Evolutionary conservation across 2,888 invertebrate genomes (phyloP).

Genomic region (Protodeltote pygarga): DNA sequence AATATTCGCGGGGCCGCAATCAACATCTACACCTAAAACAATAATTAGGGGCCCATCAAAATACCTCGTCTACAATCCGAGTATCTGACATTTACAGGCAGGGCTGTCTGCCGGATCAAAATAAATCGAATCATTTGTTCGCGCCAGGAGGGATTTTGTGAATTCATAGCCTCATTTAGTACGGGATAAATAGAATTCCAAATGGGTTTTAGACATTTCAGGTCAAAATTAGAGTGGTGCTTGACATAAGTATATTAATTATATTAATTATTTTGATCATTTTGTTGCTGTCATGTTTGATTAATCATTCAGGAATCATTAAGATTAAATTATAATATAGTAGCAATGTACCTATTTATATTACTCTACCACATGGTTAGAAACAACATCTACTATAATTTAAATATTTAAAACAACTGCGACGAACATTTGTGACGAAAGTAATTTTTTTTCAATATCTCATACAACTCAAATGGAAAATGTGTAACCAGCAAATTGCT

Average conservation of each 20-base stretch:
- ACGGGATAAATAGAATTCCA: constrained; percentile 19
- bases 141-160: constrained; percentile 29
- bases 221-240: constrained; percentile 17
- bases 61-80: constrained; percentile 64
- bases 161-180: constrained; percentile 37
- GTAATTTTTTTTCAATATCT: no score
- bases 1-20: constrained; percentile 25
- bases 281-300: background rate
- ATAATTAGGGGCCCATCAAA: constrained; percentile 62
- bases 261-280: constrained; percentile 3
- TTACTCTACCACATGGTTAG: no score
- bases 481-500: background rate
- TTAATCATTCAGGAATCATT: background rate
- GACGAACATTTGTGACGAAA: no score
- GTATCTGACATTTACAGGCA: constrained; percentile 44
- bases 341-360: no score
- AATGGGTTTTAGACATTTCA: constrained; percentile 19
- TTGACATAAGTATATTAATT: constrained; percentile 26
- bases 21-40: constrained; percentile 58
- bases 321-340: no score
- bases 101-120: constrained; percentile 31
- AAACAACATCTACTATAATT: no score
- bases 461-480: no score
- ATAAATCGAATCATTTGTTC: constrained; percentile 47
- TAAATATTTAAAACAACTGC: no score